These are phyloP conservation scores for Cremastobaeus sp. DNA, from an alignment of 2,888 invertebrate species.

Conservation along the genomic window DNA sequence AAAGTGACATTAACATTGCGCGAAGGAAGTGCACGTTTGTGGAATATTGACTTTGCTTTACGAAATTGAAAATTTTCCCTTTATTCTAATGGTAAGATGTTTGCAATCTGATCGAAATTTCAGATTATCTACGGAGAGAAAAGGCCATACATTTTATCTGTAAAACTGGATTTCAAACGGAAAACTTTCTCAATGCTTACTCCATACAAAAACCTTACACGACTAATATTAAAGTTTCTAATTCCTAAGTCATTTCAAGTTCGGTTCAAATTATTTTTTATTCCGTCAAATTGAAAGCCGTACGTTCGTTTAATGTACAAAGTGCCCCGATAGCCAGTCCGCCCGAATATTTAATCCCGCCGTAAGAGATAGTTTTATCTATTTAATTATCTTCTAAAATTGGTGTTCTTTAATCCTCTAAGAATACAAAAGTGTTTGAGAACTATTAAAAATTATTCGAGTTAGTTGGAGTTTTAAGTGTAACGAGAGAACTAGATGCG, in stretches of 20 bases:
- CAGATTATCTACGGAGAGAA: slow-evolving; percentile 10
- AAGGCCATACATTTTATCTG: too few relatives aligned
- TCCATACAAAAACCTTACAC: slow-evolving; percentile 21
- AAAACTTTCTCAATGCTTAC: neutral
- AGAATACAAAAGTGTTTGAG: slow-evolving; percentile 39
- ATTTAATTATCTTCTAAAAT: slow-evolving; percentile 52
- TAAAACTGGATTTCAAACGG: slow-evolving; percentile 5
- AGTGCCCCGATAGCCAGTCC: slow-evolving; percentile 8
- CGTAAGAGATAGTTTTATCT: slow-evolving; percentile 33
- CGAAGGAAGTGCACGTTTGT: slow-evolving; percentile 19
- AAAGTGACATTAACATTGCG: slow-evolving; percentile 37
- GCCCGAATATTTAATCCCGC: slow-evolving; percentile 14
- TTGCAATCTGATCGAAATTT: slow-evolving; percentile 33
- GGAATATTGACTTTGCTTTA: slow-evolving; percentile 43
- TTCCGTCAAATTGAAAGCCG: slow-evolving; percentile 23
- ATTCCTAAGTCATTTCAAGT: slow-evolving; percentile 10
- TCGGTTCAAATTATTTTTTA: slow-evolving; percentile 12
- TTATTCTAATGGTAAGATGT: slow-evolving; percentile 18
- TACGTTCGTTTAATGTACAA: slow-evolving; percentile 31
- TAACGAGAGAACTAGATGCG: slow-evolving; percentile 33
- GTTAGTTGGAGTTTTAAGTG: slow-evolving; percentile 44
- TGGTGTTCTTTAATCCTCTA: slow-evolving; percentile 49
- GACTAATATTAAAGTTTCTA: slow-evolving; percentile 26
- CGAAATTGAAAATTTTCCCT: slow-evolving; percentile 31
- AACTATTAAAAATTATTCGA: slow-evolving; percentile 47